Evolutionary conservation across 2,113 vertebrate genomes (phyloP).

Genomic region (Mustela lutreola): DNA sequence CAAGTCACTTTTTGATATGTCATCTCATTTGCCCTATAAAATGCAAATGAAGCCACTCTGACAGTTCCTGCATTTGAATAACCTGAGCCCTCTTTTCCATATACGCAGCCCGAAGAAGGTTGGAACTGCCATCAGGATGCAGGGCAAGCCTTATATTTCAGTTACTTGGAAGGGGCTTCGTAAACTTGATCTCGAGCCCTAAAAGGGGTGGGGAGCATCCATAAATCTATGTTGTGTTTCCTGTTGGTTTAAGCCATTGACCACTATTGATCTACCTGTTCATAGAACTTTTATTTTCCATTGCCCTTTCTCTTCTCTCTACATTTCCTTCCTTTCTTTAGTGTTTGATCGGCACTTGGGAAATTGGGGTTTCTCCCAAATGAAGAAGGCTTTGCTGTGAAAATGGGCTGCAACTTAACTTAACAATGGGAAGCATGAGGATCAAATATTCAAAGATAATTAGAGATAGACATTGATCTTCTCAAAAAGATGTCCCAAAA

Average conservation of each 20-base stretch:
- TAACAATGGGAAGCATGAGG: constrained; percentile 6
- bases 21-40: background rate
- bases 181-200: constrained; percentile 4
- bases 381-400: background rate
- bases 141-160: background rate
- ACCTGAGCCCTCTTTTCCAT: background rate
- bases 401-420: background rate
- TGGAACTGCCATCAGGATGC: background rate
- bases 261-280: background rate
- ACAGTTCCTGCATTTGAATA: fast-evolving
- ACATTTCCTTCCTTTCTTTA: background rate
- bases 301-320: constrained; percentile 19
- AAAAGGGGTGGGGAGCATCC: background rate
- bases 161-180: background rate
- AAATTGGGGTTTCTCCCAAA: background rate
- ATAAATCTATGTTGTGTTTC: background rate
- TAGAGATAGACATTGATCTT: background rate
- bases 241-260: background rate
- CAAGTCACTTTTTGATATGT: background rate
- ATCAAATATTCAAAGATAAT: background rate
- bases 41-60: background rate
- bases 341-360: background rate
- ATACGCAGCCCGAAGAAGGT: background rate
- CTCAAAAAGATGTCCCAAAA: background rate
- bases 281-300: background rate